Evolutionary conservation across 1,140 invertebrate genomes (phyloP).

Genomic region (Drosophila erecta): DNA sequence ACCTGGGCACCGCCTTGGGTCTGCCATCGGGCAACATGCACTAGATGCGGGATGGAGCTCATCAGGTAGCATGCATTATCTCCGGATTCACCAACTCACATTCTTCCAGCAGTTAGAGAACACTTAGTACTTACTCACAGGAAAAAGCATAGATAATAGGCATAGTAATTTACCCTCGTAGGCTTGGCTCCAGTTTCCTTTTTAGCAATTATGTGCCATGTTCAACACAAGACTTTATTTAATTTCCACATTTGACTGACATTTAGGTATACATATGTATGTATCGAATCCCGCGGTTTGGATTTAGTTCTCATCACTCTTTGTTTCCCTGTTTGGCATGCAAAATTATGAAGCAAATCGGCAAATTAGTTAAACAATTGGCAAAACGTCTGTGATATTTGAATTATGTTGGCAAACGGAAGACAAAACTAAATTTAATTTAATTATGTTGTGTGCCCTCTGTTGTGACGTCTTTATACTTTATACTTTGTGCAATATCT

Average conservation of each 20-base stretch:
- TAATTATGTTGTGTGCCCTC: conserved; percentile 57
- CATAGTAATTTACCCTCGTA: conserved; percentile 58
- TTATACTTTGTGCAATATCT: conserved; percentile 75
- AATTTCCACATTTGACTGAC: conserved; percentile 70
- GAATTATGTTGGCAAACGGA: conserved; percentile 68
- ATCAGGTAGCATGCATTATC: neutral
- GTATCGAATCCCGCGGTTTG: conserved; percentile 33
- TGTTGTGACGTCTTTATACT: conserved; percentile 51
- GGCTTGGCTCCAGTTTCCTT: conserved; percentile 67
- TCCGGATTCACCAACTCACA: conserved; percentile 4
- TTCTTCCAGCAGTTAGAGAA: conserved; percentile 38
- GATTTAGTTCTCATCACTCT: conserved; percentile 18
- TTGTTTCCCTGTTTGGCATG: conserved; percentile 50
- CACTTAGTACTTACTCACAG: conserved; percentile 56
- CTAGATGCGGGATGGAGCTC: conserved; percentile 17
- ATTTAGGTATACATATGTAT: conserved; percentile 34
- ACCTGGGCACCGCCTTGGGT: conserved; percentile 54
- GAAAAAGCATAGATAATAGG: conserved; percentile 36
- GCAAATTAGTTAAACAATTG: conserved; percentile 75
- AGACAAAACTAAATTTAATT: conserved; percentile 64
- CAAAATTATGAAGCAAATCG: conserved; percentile 65
- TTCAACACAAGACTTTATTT: conserved; percentile 75
- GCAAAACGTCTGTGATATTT: conserved; percentile 82
- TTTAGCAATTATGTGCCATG: conserved; percentile 74
- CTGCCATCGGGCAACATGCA: conserved; percentile 62